These are phyloP conservation scores for Phymatocera aterrima DNA, from an alignment of 2,888 invertebrate genomes.

Conservation along the genomic window DNA sequence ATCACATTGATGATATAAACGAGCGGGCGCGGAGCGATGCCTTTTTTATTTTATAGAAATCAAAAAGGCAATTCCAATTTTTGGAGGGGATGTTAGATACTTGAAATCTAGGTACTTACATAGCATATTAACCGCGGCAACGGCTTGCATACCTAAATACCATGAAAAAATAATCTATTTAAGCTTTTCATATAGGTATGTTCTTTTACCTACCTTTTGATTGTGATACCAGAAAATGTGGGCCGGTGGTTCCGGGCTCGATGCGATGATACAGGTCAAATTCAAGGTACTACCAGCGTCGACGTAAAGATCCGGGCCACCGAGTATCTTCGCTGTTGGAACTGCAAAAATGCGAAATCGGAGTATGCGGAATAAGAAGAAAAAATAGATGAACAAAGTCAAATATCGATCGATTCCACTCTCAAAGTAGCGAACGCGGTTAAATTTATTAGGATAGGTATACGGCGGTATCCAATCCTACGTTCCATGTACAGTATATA, in stretches of 20 bases:
- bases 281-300: constrained; percentile 89
- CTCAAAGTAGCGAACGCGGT: neutral
- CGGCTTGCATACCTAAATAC: neutral
- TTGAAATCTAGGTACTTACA: too few relatives aligned
- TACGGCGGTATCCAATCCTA: neutral
- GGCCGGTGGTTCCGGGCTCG: constrained; percentile 83
- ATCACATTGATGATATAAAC: neutral
- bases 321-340: constrained; percentile 85
- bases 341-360: constrained; percentile 76
- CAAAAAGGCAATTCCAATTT: neutral
- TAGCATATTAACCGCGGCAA: neutral
- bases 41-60: neutral
- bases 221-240: constrained; percentile 82
- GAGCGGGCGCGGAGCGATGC: neutral
- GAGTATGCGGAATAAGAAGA: too few relatives aligned
- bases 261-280: constrained; percentile 86
- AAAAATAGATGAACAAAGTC: neutral
- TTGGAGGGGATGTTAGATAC: neutral
- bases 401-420: neutral
- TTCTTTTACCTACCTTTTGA: constrained; percentile 76
- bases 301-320: constrained; percentile 86
- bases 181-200: neutral
- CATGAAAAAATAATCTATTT: neutral
- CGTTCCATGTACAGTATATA: too few relatives aligned
- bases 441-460: constrained; percentile 8